Conservation (phyloP, 2,888 invertebrate genomes). For the Gryllus longicercus region DNA sequence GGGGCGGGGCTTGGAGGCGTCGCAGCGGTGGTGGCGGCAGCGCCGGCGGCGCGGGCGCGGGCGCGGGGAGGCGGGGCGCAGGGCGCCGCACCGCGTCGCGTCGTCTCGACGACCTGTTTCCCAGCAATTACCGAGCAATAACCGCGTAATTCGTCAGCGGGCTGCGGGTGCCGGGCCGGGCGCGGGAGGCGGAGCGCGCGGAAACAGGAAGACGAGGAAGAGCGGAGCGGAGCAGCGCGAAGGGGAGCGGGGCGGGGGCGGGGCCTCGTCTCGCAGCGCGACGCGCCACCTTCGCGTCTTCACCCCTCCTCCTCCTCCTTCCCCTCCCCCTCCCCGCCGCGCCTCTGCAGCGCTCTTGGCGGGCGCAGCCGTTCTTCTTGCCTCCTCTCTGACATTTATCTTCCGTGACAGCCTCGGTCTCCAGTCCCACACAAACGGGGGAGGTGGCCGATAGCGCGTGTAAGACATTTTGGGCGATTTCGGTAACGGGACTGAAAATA, state of each 20-base stretch:
- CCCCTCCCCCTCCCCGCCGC: not conserved
- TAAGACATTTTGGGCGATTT: not conserved
- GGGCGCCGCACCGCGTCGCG: not conserved
- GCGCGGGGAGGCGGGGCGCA: not conserved
- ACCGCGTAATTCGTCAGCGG: conserved; percentile 17
- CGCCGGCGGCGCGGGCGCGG: not conserved
- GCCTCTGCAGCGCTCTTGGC: not conserved
- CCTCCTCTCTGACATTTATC: not conserved
- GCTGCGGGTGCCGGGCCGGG: not conserved
- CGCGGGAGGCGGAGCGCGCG: not conserved
- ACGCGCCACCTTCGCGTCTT: not conserved
- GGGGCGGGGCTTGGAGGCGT: not conserved
- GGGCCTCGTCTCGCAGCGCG: not conserved
- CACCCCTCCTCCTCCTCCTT: not conserved
- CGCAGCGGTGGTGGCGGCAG: not conserved
- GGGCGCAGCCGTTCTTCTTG: not conserved
- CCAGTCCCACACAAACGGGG: not conserved
- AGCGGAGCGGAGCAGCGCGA: not conserved
- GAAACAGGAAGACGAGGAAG: not conserved
- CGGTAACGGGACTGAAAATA: not conserved
- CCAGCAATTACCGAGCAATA: not conserved
- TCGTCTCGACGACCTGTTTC: not conserved
- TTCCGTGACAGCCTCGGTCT: not conserved
- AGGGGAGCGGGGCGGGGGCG: not conserved
- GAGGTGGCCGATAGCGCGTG: not conserved